These are phyloP conservation scores for Palythoa grandiflora DNA, from an alignment of 92 coral and sea anemone species.

Conservation along the genomic window DNA sequence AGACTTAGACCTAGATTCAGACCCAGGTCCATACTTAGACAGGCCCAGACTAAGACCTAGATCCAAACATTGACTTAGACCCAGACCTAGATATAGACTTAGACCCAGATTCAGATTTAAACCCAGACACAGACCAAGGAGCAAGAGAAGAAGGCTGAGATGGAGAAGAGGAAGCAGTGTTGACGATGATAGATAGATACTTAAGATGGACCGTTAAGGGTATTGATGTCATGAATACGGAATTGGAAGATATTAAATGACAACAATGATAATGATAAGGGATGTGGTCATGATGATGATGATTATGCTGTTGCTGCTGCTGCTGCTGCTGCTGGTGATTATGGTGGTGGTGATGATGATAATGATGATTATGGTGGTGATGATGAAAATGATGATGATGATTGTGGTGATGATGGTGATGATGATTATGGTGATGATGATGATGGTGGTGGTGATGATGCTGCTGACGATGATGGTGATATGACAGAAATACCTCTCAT, in stretches of 20 bases:
- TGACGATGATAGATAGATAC: background rate
- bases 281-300: background rate
- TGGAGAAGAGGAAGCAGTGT: background rate
- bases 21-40: no score
- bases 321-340: background rate
- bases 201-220: background rate
- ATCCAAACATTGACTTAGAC: no score
- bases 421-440: background rate
- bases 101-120: no score
- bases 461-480: background rate
- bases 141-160: no score
- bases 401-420: background rate
- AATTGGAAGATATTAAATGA: background rate
- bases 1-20: no score
- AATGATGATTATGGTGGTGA: background rate
- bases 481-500: constrained; percentile 84
- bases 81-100: no score
- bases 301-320: background rate
- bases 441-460: background rate
- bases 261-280: background rate
- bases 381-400: background rate
- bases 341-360: background rate
- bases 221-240: background rate
- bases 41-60: no score
- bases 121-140: no score